Base-by-base conservation (phyloP, 2,113 vertebrate species). In the Egretta garzetta region DNA sequence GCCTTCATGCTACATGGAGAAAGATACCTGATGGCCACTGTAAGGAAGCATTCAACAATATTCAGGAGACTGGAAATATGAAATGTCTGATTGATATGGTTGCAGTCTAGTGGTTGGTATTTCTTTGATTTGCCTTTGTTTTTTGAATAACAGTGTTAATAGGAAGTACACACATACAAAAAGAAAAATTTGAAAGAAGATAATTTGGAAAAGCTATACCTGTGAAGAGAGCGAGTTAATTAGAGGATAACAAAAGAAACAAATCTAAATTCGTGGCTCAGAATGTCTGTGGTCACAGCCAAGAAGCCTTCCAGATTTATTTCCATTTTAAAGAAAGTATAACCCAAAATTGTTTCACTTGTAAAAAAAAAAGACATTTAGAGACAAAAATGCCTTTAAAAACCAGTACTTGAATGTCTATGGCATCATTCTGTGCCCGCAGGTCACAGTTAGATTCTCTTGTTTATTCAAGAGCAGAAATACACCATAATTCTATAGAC, bases 171-270 rank as follows among this genome's bases (percentile, higher is more conserved):
- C 68, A 43, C 21, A 50, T 52, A 75, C 74, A 14, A 28, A 58
- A 52, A 81, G 27, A 88, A 55, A 26, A 20, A 56, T 87, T 75
- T 58, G 60, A 41, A 81, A 71, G 60, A 58, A 62, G 23, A 74
- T 37, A 58, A 71, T 92, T 86, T 88, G 52, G n/a, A 86, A 91
- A 82, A 79, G 52, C 49, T 81, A 24, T 62, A 86, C n/a, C 17
- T 87, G 21, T 37, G 66, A 81, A 87, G 60, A 71, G 43, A 89
- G 37, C 33, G 72, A 91, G 86, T 90, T 94, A 88, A 86, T 96
- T 90, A 88, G 75, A 67, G 50, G 67, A 52, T 83, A 88, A 88
- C 79, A 83, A 90, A 95, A 86, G 85, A 83, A 96, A 80, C 32
- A 90, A 81, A 90, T 92, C 73, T 84, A 77, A 93, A 94, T 92